Evolutionary conservation across 2,113 vertebrate species (phyloP), one percentile per base, ranked within the genome.

Genomic region (Aptenodytes patagonicus): DNA sequence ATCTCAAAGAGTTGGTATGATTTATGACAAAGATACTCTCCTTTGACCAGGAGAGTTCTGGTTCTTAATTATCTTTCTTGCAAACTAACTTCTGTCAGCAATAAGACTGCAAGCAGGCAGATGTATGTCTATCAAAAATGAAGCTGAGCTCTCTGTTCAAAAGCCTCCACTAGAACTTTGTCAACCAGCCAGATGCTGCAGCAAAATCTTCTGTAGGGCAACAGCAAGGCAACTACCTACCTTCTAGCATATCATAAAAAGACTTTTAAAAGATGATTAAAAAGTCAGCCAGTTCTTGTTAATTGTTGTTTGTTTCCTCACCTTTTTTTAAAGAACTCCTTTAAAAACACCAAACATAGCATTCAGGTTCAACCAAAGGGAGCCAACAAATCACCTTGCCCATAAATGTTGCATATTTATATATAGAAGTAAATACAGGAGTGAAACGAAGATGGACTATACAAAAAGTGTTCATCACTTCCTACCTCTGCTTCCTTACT

Each of bases 261-360:
- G 60, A 55, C 11, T 90, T 77, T 8, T 32, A 79, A 83, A 72
- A 95, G 18, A 60, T 2, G 7, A 36, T 78, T 84, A 3, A 75
- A 64, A 65, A 85, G 57, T 80, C 77, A 92, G 38, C 3, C 17
- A 40, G 52, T 51, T 89, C 68, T 60, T 86, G 60, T 79, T 90
- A 81, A 89, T 29, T 90, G n/a, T 24, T 89, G n/a, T 69, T 94
- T 92, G 64, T 71, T 94, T 97, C 54, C 62, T 80, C 31, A 29
- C 18, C 15, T 89, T 78, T 80, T 83, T 89, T 44, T 19, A 49
- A 93, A 83, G 34, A 79, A 60, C 57, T 68, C 65, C 15, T 87
- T 87, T 88, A 85, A 95, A 94, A 95, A 90, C 51, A 90, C 51
- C 82, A 90, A 85, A 89, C 40, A 57, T 18, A 68, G 49, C 25